Base-by-base conservation (phyloP, 2,888 invertebrate genomes). In the Eucriotettix oculatus region DNA sequence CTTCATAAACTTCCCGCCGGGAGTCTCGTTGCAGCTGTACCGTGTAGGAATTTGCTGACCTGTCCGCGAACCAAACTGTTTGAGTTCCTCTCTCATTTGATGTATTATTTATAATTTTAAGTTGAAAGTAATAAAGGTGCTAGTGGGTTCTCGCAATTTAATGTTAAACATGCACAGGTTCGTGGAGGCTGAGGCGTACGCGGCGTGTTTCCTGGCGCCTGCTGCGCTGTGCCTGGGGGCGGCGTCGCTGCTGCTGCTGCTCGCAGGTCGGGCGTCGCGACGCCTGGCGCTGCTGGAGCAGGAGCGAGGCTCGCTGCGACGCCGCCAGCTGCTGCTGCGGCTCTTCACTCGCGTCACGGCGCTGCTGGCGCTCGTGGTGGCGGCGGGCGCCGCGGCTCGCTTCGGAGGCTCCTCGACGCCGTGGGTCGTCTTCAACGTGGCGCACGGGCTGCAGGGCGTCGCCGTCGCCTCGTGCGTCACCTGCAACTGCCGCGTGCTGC, bases 401-500 rank as follows among this genome's bases (percentile, higher is more conserved):
- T 63, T 71, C 10, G 62, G 68, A 10, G 66, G 69, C 10, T 52
- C 64, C 60, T 60, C 73, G 43, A 67, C 73, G 53, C 67, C 75
- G 42, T 75, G 76, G 76, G 72, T 75, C 56, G 69, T 72, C 17
- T 77, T 74, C 66, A 76, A 76, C 67, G 71, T 75, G 42, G 72
- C 71, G 1, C 76, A 77, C 68, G 76, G 76, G 16, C 67, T 72
- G 60, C 74, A 84, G 74, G 85, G 84, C 52, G 76, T 83, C 62
- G 75, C 81, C 64, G 78, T 84, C 60, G 79, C 82, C 16, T 73
- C 82, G 68, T 74, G 81, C 62, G 81, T 82, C 58, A 81, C 82
- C 40, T 82, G 83, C 70, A 82, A 82, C 71, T 82, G 82, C 68
- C 75, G 76, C 65, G 69, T 74, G 56, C 66, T 75, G 60, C 74